These are phyloP conservation scores for Psococerastis gibbosa DNA, from an alignment of 2,888 invertebrate species.

Conservation along the genomic window DNA sequence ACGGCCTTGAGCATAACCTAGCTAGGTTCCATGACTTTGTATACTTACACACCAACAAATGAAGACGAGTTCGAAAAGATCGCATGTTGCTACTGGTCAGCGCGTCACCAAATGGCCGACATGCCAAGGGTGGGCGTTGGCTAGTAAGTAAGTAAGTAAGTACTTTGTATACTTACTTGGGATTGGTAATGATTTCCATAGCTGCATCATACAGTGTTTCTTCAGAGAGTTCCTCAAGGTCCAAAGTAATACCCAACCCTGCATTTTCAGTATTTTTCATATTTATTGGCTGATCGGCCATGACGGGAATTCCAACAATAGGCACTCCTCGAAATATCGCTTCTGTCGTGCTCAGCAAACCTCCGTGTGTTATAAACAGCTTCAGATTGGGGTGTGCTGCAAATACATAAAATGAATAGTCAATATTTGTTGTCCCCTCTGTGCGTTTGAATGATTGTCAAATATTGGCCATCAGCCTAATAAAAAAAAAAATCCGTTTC, in stretches of 20 bases:
- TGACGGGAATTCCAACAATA: conserved; percentile 25
- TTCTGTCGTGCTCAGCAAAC: conserved; percentile 30
- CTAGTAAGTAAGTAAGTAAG: too few species aligned
- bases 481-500: too few species aligned
- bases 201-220: conserved; percentile 19
- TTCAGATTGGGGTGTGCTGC: conserved; percentile 28
- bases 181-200: conserved; percentile 18
- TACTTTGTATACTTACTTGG: conserved; percentile 17
- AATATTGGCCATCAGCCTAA: too few species aligned
- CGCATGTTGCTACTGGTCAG: too few species aligned
- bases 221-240: conserved; percentile 20
- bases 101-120: too few species aligned
- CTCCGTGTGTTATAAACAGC: conserved; percentile 33
- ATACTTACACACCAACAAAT: too few species aligned
- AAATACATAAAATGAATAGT: background rate
- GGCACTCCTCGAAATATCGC: conserved; percentile 27
- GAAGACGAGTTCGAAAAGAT: too few species aligned
- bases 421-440: too few species aligned
- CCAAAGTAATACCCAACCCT: conserved; percentile 29
- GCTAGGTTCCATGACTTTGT: too few species aligned
- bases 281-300: conserved; percentile 30
- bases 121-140: too few species aligned
- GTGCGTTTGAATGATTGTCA: too few species aligned
- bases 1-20: too few species aligned
- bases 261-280: conserved; percentile 31